Evolutionary conservation across 1,140 invertebrate genomes (phyloP).

Genomic region (Homarus americanus): DNA sequence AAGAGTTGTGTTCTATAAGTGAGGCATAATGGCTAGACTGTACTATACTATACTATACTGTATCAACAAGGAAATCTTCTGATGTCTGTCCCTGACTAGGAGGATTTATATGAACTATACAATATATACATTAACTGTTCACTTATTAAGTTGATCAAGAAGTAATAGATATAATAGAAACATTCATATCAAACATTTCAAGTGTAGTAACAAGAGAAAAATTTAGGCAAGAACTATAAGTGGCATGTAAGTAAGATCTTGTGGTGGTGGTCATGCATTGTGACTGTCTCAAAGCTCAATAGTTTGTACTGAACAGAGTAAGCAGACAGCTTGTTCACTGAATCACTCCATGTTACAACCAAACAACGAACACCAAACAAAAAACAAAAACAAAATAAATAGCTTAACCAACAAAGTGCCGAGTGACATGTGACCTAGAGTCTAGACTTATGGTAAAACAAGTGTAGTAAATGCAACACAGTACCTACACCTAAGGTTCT

Average conservation of each 20-base stretch:
- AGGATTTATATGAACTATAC: not conserved
- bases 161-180: conserved; percentile 22
- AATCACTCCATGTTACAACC: not conserved
- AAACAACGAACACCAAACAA: conserved; percentile 4
- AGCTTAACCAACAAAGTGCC: not conserved
- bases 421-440: not conserved
- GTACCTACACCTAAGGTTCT: not conserved
- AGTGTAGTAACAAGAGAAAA: not conserved
- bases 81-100: not conserved
- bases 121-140: not conserved
- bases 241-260: conserved; percentile 6
- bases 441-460: not conserved
- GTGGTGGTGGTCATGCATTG: conserved; percentile 29
- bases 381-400: not conserved
- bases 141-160: not conserved
- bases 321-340: conserved; percentile 50
- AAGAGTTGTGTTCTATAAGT: too few relatives aligned
- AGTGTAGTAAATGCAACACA: not conserved
- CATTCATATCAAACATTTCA: conserved; percentile 7
- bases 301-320: conserved; percentile 41
- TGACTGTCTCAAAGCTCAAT: conserved; percentile 30
- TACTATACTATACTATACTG: too few relatives aligned
- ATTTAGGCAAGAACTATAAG: not conserved
- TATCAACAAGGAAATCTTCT: too few relatives aligned
- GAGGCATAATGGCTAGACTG: too few relatives aligned